These are phyloP conservation scores for Caenorhabditis becei DNA, from an alignment of 2,888 invertebrate genomes.

Conservation along the genomic window DNA sequence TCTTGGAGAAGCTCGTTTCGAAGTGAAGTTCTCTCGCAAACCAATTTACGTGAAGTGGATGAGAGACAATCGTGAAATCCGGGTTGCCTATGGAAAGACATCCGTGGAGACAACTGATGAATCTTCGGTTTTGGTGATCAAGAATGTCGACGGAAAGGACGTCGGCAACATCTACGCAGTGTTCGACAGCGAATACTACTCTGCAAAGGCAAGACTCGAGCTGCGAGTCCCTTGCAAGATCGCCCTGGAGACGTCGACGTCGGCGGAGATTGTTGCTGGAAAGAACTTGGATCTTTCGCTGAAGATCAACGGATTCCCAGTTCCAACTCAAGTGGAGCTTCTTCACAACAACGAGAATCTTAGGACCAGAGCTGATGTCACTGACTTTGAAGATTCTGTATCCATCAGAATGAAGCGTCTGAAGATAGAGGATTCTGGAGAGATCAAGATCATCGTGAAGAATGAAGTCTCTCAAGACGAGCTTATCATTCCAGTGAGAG, in stretches of 20 bases:
- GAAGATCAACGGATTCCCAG: conserved; percentile 66
- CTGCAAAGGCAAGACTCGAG: conserved; percentile 49
- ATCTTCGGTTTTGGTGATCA: conserved; percentile 62
- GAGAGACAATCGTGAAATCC: conserved; percentile 53
- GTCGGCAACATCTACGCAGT: conserved; percentile 70
- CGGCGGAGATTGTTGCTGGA: conserved; percentile 61
- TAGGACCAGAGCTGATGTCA: conserved; percentile 77
- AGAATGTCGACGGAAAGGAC: conserved; percentile 75
- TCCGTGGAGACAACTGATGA: conserved; percentile 55
- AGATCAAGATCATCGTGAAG: conserved; percentile 85
- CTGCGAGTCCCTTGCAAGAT: conserved; percentile 63
- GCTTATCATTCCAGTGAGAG: conserved; percentile 61
- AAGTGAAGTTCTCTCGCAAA: conserved; percentile 48
- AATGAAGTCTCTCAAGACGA: conserved; percentile 57
- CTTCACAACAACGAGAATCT: conserved; percentile 82
- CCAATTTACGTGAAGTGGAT: conserved; percentile 61
- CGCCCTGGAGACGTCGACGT: conserved; percentile 27
- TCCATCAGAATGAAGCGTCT: conserved; percentile 85
- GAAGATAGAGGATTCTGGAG: conserved; percentile 86
- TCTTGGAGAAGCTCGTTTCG: conserved; percentile 30
- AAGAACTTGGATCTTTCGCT: conserved; percentile 69
- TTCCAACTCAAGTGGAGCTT: conserved; percentile 68
- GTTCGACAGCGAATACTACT: conserved; percentile 57
- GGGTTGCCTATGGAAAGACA: conserved; percentile 55
- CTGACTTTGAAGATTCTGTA: conserved; percentile 74